These are phyloP conservation scores for Oasisia sp. DNA, from an alignment of 2,888 invertebrate species.

Conservation along the genomic window DNA sequence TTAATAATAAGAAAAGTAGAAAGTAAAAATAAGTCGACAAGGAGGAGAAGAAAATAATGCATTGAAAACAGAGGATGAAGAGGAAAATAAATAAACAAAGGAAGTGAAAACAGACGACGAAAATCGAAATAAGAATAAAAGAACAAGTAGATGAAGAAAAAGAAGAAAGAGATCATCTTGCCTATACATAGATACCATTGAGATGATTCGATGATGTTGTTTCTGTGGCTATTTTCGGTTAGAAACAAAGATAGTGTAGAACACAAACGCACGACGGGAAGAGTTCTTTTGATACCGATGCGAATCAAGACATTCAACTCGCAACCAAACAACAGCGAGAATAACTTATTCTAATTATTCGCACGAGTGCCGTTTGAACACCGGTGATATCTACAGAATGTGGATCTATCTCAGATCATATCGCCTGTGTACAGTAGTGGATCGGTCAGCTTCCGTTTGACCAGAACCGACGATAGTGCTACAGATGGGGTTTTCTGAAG, in stretches of 20 bases:
- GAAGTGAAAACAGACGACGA: too few species aligned
- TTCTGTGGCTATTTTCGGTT: background rate
- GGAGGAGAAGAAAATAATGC: too few species aligned
- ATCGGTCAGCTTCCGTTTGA: background rate
- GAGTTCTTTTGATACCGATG: background rate
- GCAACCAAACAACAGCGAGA: background rate
- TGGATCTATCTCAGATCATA: background rate
- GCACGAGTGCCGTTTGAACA: background rate
- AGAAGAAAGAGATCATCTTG: background rate
- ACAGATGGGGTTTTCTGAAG: background rate
- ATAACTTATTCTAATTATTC: background rate
- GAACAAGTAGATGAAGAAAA: too few species aligned
- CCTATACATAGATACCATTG: background rate
- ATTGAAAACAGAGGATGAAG: too few species aligned
- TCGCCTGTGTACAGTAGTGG: background rate
- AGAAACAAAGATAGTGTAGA: background rate
- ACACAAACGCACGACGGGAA: background rate
- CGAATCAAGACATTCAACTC: background rate
- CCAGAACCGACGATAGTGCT: background rate
- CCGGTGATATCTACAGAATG: background rate
- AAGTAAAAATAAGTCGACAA: too few species aligned
- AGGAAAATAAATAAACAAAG: too few species aligned
- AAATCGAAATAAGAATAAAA: too few species aligned
- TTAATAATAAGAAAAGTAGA: too few species aligned
- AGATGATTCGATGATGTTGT: background rate